Conservation (phyloP, 2,888 invertebrate species). For the Parelbella ahira region DNA sequence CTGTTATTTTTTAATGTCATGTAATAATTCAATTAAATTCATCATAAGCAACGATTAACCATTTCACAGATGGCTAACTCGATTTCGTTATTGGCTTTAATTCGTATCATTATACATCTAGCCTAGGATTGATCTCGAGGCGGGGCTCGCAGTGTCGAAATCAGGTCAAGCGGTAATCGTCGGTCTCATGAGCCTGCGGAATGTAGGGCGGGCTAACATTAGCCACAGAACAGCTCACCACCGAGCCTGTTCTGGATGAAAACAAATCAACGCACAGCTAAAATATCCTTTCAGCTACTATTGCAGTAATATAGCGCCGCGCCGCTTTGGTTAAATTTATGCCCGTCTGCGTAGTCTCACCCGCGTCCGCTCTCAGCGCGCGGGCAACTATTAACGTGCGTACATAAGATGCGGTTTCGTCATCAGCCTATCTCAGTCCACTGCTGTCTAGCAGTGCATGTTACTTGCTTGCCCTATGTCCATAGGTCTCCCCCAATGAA, state of each 20-base stretch:
- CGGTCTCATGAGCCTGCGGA: slow-evolving; percentile 52
- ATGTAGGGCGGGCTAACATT: slow-evolving; percentile 73
- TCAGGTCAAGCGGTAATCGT: slow-evolving; percentile 62
- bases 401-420: no score
- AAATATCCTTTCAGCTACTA: slow-evolving; percentile 26
- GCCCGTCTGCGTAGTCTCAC: slow-evolving; percentile 4
- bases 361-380: slow-evolving; percentile 2
- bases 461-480: no score
- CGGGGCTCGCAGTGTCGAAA: slow-evolving; percentile 49
- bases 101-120: no score
- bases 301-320: slow-evolving; percentile 12
- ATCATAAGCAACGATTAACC: no score
- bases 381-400: no score
- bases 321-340: slow-evolving; percentile 8
- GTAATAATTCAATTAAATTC: no score
- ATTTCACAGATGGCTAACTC: no score
- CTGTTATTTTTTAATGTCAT: no score
- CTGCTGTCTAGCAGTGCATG: no score
- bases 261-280: slow-evolving; percentile 38
- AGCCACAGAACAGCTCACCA: slow-evolving; percentile 54
- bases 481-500: no score
- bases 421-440: no score
- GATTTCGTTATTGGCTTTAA: no score
- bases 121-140: slow-evolving; percentile 12
- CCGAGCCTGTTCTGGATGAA: slow-evolving; percentile 51